Percentiles rank a stretch among this genome's conserved stretches.
Evolutionary conservation across 2,113 vertebrate species (phyloP).

Genomic region (Pseudorhombus dupliciocellatus): DNA sequence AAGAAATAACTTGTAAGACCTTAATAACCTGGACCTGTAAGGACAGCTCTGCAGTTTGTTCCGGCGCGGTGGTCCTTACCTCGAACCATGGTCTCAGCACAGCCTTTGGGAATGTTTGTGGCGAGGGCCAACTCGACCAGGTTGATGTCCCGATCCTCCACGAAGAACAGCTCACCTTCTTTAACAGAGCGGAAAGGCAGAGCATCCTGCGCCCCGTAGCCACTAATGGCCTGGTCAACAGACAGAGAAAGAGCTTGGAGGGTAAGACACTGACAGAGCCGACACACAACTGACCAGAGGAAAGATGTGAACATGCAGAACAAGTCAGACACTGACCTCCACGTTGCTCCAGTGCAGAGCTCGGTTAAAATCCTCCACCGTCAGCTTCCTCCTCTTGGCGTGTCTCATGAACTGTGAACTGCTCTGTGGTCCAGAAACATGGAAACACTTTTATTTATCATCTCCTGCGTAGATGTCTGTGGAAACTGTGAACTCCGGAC

Average conservation of each 20-base stretch:
- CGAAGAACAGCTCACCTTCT: constrained; percentile 90
- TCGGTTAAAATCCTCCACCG: constrained; percentile 91
- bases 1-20: not conserved
- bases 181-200: constrained; percentile 85
- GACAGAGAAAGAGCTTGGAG: not conserved
- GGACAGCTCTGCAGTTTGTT: not conserved
- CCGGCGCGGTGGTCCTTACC: constrained; percentile 55
- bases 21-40: not conserved
- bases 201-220: constrained; percentile 86
- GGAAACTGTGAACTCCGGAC: too few relatives aligned
- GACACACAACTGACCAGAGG: not conserved
- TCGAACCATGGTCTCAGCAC: constrained; percentile 89
- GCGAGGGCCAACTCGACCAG: constrained; percentile 90
- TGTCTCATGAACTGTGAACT: constrained; percentile 95
- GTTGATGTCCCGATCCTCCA: constrained; percentile 90
- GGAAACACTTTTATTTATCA: too few relatives aligned
- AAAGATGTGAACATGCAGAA: accelerated
- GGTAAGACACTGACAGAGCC: too few relatives aligned
- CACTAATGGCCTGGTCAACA: constrained; percentile 83
- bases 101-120: constrained; percentile 91
- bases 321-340: constrained; percentile 77
- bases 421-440: constrained; percentile 75
- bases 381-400: constrained; percentile 88
- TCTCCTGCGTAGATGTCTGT: too few relatives aligned
- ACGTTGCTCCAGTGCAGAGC: constrained; percentile 92